Conservation (phyloP, 1,140 invertebrate genomes). For the Bemisia tabaci region DNA sequence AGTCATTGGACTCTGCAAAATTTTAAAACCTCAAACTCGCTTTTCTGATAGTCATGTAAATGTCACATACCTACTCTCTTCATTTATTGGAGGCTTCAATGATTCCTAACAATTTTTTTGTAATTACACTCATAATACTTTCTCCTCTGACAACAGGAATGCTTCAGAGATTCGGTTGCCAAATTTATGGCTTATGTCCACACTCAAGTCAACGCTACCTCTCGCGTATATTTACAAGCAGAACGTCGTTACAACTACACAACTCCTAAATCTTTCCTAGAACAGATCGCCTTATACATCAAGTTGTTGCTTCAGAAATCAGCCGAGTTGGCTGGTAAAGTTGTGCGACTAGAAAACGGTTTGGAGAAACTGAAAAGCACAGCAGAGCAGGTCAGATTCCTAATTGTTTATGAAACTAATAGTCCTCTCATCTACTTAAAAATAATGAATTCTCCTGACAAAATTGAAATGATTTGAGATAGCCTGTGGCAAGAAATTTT, state of each 20-base stretch:
- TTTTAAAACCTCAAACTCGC: too few relatives aligned
- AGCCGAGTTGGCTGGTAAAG: conserved; percentile 64
- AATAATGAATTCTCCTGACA: too few relatives aligned
- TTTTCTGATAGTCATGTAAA: too few relatives aligned
- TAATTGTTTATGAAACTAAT: not conserved
- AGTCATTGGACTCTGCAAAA: too few relatives aligned
- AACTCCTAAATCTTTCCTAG: conserved; percentile 91
- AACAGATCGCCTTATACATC: conserved; percentile 85
- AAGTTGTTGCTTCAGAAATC: conserved; percentile 74
- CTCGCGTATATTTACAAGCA: conserved; percentile 68
- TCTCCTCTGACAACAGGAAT: too few relatives aligned
- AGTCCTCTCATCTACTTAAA: too few relatives aligned
- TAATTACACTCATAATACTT: too few relatives aligned
- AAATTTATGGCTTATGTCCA: conserved; percentile 92
- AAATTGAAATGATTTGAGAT: too few relatives aligned
- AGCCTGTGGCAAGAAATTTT: too few relatives aligned
- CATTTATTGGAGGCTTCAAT: too few relatives aligned
- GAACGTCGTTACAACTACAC: conserved; percentile 92
- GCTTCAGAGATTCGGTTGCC: conserved; percentile 58
- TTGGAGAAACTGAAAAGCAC: conserved; percentile 79
- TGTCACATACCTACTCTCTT: too few relatives aligned
- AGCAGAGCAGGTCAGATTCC: conserved; percentile 52
- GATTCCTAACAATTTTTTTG: too few relatives aligned
- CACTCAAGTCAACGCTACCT: conserved; percentile 81
- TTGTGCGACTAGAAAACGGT: conserved; percentile 80